These are phyloP conservation scores for Lycia hirtaria DNA, from an alignment of 2,888 invertebrate species.

Conservation along the genomic window DNA sequence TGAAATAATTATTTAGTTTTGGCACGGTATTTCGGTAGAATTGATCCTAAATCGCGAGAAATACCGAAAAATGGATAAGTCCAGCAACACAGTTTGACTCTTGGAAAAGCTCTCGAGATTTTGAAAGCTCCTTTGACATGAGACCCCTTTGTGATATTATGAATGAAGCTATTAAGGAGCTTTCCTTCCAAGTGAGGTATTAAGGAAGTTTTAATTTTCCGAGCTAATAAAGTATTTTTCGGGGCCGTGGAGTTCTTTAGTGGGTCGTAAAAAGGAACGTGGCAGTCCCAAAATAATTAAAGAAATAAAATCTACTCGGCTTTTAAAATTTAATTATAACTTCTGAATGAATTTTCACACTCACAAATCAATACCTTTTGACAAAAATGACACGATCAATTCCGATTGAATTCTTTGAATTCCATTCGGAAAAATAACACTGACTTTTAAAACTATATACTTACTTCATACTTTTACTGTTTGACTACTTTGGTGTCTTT, in stretches of 20 bases:
- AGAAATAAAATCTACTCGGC: slow-evolving; percentile 3
- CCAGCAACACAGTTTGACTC: slow-evolving; percentile 59
- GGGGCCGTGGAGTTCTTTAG: slow-evolving; percentile 16
- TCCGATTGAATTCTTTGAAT: no score
- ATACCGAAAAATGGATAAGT: no score
- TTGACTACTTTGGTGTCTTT: no score
- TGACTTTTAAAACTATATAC: no score
- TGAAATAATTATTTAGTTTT: no score
- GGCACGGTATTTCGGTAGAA: no score
- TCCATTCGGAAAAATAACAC: no score
- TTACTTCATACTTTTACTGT: no score
- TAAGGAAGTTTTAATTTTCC: slow-evolving; percentile 31
- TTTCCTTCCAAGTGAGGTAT: slow-evolving; percentile 34
- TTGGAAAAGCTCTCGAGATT: slow-evolving; percentile 39
- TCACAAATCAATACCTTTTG: no score
- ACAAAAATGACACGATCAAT: no score
- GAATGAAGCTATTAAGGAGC: slow-evolving; percentile 41
- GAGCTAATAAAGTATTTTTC: slow-evolving; percentile 27
- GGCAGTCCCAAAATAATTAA: slow-evolving; percentile 15
- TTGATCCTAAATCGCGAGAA: no score
- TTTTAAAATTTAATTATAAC: not conserved
- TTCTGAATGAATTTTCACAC: not conserved
- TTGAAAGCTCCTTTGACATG: slow-evolving; percentile 59
- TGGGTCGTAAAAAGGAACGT: slow-evolving; percentile 11
- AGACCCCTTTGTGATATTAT: slow-evolving; percentile 56